Percentiles rank a stretch among this genome's conserved stretches.
phyloP scores from a whole-genome alignment of 2,113 vertebrate genomes.

The Oncorhynchus keta region DNA sequence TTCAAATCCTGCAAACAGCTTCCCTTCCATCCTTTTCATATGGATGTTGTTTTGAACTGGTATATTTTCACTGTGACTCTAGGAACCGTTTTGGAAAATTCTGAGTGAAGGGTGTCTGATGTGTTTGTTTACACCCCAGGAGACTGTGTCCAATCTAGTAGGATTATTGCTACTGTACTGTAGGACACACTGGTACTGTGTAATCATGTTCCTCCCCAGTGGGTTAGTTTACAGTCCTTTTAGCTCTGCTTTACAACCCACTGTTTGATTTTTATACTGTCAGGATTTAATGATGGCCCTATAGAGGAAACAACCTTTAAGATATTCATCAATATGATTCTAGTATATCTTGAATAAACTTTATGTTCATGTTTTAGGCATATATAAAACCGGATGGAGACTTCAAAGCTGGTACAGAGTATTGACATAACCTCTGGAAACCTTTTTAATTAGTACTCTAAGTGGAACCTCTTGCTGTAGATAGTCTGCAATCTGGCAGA shows the following conservation, averaged over 20 bases:
- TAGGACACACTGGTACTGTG: constrained; percentile 15
- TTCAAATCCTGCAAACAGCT: too few species aligned
- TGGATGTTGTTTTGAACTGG: background rate
- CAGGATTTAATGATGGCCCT: constrained; percentile 8
- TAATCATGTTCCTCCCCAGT: constrained; percentile 11
- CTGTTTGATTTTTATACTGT: constrained; percentile 9
- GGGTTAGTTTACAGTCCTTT: constrained; percentile 13
- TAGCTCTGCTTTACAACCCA: background rate
- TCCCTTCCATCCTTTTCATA: too few species aligned
- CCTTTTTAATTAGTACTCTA: background rate
- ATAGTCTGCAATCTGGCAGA: background rate
- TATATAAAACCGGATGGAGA: background rate
- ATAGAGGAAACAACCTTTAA: constrained; percentile 1
- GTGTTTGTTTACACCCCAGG: constrained; percentile 46
- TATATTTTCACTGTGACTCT: background rate
- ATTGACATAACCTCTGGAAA: background rate
- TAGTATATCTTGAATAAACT: constrained; percentile 4
- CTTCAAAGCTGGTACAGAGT: background rate
- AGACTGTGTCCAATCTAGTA: constrained; percentile 34
- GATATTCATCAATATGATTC: constrained; percentile 9
- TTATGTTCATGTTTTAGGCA: too few species aligned
- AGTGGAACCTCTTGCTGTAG: background rate
- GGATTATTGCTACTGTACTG: constrained; percentile 17
- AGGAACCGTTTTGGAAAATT: background rate
- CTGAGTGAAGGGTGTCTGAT: constrained; percentile 10